A percentile compares a stretch with the other conserved stretches of the same genome.
These are phyloP conservation scores for Eupristina koningsbergeri DNA, from an alignment of 1,140 invertebrate species.

Conservation along the genomic window DNA sequence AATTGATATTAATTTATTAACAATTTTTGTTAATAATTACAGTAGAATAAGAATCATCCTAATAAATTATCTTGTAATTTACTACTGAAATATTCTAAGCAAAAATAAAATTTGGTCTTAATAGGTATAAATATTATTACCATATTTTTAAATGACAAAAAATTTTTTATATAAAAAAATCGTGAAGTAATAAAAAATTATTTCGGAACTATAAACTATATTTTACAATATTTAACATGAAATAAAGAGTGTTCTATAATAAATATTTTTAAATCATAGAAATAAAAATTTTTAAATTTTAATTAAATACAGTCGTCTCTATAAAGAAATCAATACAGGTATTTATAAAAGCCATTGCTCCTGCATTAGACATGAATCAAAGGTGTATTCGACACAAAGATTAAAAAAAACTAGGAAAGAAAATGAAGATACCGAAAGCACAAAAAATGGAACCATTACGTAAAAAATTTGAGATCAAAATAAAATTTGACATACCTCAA, in stretches of 20 bases:
- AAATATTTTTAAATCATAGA: not conserved
- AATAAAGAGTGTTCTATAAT: not conserved
- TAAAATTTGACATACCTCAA: slow-evolving; percentile 25
- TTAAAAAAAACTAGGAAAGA: not conserved
- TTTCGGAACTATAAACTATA: not conserved
- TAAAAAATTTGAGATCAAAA: slow-evolving; percentile 10
- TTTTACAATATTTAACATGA: not conserved
- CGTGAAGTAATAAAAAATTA: too few species aligned
- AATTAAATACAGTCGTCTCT: not conserved
- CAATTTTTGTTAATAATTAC: too few species aligned
- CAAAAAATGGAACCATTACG: not conserved
- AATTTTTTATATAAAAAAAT: not conserved
- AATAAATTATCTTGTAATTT: too few species aligned
- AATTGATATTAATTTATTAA: too few species aligned
- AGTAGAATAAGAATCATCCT: too few species aligned
- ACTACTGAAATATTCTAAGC: too few species aligned
- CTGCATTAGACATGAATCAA: not conserved
- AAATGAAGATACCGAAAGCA: not conserved
- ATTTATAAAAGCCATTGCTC: slow-evolving; percentile 12
- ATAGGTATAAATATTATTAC: not conserved
- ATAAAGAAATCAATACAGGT: not conserved
- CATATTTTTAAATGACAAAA: too few species aligned
- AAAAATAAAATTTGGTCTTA: not conserved
- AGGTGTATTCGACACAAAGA: not conserved
- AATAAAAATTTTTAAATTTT: not conserved